phyloP scores from a whole-genome alignment of 2,113 vertebrate genomes.

The Tauraco erythrolophus region DNA sequence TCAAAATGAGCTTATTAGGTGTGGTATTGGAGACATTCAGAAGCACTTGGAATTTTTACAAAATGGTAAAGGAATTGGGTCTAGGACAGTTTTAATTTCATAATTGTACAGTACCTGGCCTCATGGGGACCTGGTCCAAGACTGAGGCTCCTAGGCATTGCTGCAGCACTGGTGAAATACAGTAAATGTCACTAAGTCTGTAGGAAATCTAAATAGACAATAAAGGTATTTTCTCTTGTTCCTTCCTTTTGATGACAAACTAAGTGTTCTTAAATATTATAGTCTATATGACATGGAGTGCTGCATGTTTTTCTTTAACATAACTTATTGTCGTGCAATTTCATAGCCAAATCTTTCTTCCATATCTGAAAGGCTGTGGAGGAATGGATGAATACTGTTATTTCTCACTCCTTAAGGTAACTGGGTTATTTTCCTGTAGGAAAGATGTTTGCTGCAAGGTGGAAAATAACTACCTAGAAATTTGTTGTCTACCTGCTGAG shows the following conservation, averaged over 20 bases:
- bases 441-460: not conserved
- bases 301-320: not conserved
- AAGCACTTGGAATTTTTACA: not conserved
- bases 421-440: not conserved
- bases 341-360: not conserved
- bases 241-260: not conserved
- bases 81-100: not conserved
- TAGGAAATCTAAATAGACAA: not conserved
- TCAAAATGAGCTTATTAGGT: not conserved
- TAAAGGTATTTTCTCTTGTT: not conserved
- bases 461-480: not conserved
- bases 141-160: not conserved
- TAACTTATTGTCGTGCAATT: not conserved
- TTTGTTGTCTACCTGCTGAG: not conserved
- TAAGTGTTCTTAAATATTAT: not conserved
- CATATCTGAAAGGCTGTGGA: not conserved
- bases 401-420: not conserved
- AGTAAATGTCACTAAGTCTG: not conserved
- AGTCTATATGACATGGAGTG: not conserved
- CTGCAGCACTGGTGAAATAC: not conserved
- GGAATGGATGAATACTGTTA: not conserved
- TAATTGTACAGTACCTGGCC: not conserved
- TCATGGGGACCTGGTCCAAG: not conserved
- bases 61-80: not conserved
- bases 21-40: not conserved